A percentile compares a stretch with the other conserved stretches of the same genome.
Conservation (phyloP, 1,140 invertebrate species). For the Drosophila bocki region DNA sequence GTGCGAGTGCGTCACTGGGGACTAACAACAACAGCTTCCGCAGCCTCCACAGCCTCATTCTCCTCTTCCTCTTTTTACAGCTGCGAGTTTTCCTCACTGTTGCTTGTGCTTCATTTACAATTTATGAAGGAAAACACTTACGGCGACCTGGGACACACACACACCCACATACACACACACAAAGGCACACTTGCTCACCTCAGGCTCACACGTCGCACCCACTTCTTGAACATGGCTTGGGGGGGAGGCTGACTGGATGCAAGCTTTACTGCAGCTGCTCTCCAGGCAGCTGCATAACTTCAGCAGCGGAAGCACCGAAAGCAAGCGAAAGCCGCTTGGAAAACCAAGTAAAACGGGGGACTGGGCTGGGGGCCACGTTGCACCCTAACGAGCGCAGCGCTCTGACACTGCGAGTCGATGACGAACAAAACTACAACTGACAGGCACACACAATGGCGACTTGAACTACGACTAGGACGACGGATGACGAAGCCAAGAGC, state of each 20-base stretch:
- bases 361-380: constrained; percentile 10
- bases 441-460: constrained; percentile 47
- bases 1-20: constrained; percentile 23
- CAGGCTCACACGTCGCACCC: constrained; percentile 81
- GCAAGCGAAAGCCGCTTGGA: constrained; percentile 29
- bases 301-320: constrained; percentile 1
- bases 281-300: constrained; percentile 9
- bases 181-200: constrained; percentile 65
- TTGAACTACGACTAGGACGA: constrained; percentile 32
- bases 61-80: not conserved
- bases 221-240: constrained; percentile 80
- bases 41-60: not conserved
- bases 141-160: constrained; percentile 21
- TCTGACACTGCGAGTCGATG: constrained; percentile 53
- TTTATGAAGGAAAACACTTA: constrained; percentile 53
- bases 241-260: constrained; percentile 25
- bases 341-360: constrained; percentile 5
- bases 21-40: constrained; percentile 7
- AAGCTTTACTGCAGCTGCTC: constrained; percentile 3
- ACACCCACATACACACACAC: not conserved
- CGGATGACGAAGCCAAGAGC: constrained; percentile 16
- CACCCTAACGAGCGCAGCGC: constrained; percentile 21
- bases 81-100: not conserved
- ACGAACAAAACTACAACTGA: constrained; percentile 64
- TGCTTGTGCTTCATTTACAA: constrained; percentile 52